Conservation (phyloP, 2,888 invertebrate genomes). For the Seira ritae region DNA sequence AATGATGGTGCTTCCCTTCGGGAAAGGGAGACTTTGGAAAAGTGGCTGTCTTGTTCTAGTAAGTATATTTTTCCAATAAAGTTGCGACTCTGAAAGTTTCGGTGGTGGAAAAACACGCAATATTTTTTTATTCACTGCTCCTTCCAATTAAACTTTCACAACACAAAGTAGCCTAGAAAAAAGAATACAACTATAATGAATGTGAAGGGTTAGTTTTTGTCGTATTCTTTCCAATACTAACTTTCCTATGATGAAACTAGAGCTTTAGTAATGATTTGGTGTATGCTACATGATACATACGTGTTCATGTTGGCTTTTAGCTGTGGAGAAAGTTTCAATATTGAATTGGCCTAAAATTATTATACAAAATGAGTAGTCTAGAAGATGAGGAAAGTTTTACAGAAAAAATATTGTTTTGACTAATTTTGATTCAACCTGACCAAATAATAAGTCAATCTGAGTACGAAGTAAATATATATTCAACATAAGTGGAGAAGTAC, state of each 20-base stretch:
- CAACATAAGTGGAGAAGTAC: no score
- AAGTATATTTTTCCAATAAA: neutral
- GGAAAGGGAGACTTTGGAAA: neutral
- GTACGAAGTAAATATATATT: no score
- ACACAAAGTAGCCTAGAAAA: constrained; percentile 24
- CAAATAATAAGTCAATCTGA: no score
- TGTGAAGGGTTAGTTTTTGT: neutral
- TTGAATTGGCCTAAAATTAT: no score
- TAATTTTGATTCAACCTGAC: no score
- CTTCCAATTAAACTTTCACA: constrained; percentile 41
- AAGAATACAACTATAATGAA: neutral
- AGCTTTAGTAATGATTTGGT: neutral
- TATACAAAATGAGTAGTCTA: no score
- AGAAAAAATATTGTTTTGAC: no score
- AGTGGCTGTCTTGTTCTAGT: neutral
- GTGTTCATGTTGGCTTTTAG: no score
- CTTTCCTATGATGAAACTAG: neutral
- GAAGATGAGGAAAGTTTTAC: no score
- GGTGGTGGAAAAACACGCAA: constrained; percentile 34
- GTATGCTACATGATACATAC: no score
- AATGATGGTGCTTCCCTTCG: neutral
- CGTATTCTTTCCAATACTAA: neutral
- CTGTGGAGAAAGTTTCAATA: no score
- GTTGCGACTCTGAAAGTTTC: constrained; percentile 4
- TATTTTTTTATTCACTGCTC: constrained; percentile 32